These are phyloP conservation scores for Neodiprion pinetum DNA, from an alignment of 1,140 invertebrate genomes.

Conservation along the genomic window DNA sequence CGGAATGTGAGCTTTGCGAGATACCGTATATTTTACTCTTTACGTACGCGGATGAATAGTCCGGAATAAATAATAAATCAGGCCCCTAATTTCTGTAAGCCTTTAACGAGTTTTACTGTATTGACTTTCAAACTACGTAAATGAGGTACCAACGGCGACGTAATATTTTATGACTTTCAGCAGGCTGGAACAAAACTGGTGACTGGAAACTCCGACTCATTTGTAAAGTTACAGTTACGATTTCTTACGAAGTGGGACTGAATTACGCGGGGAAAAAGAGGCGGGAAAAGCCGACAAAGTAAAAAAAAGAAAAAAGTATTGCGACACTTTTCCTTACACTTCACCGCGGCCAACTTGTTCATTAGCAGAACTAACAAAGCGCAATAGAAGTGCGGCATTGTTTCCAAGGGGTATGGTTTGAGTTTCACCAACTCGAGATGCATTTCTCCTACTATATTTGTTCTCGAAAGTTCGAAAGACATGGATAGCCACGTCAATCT, in stretches of 20 bases:
- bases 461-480: conserved; percentile 2
- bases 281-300: neutral
- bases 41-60: no score
- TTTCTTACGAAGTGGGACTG: neutral
- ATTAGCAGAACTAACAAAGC: conserved; percentile 7
- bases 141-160: neutral
- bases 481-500: conserved; percentile 5
- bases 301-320: neutral
- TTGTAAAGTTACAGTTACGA: neutral
- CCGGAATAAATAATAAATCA: no score
- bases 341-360: neutral
- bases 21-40: no score
- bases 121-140: neutral
- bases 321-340: neutral
- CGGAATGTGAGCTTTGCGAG: no score
- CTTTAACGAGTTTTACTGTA: neutral
- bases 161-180: neutral
- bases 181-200: neutral
- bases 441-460: neutral
- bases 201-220: neutral
- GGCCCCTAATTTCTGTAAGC: no score
- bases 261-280: neutral
- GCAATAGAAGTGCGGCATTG: conserved; percentile 1
- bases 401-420: neutral
- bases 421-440: neutral